phyloP scores from a whole-genome alignment of 2,888 invertebrate genomes.

The Crioceris asparagi region DNA sequence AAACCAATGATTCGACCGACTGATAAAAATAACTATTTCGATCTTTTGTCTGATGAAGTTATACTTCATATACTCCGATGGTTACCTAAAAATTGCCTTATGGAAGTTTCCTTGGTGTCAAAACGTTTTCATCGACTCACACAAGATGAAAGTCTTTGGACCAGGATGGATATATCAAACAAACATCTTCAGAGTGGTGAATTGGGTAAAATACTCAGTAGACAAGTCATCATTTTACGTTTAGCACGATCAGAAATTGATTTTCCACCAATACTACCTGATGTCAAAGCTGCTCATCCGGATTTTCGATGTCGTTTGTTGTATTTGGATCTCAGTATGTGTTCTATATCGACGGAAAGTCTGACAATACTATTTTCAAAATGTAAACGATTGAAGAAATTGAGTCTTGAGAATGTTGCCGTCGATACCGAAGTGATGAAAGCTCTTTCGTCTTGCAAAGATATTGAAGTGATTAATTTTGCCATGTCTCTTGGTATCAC shows the following conservation, averaged over 20 bases:
- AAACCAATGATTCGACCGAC: conserved; percentile 20
- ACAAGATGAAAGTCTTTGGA: conserved; percentile 80
- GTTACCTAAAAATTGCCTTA: conserved; percentile 68
- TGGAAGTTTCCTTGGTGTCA: conserved; percentile 61
- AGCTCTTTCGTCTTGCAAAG: conserved; percentile 53
- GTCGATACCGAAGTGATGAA: conserved; percentile 54
- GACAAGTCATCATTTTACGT: conserved; percentile 68
- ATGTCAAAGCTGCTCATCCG: conserved; percentile 31
- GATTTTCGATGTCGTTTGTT: conserved; percentile 53
- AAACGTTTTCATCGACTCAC: conserved; percentile 69
- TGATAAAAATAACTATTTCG: conserved; percentile 49
- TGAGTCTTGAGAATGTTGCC: conserved; percentile 72
- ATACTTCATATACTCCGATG: conserved; percentile 71
- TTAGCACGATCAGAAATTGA: conserved; percentile 70
- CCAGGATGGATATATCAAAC: conserved; percentile 67
- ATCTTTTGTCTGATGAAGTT: conserved; percentile 74
- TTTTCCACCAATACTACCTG: conserved; percentile 43
- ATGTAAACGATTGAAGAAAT: conserved; percentile 63
- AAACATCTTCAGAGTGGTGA: conserved; percentile 56
- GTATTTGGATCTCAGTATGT: conserved; percentile 79
- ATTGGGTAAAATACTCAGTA: conserved; percentile 61
- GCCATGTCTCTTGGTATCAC: conserved; percentile 70
- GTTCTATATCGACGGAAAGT: conserved; percentile 48
- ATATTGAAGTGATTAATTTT: conserved; percentile 72
- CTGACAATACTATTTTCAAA: conserved; percentile 49